These are phyloP conservation scores for Xylocampa areola DNA, from an alignment of 2,888 invertebrate genomes.

Conservation along the genomic window DNA sequence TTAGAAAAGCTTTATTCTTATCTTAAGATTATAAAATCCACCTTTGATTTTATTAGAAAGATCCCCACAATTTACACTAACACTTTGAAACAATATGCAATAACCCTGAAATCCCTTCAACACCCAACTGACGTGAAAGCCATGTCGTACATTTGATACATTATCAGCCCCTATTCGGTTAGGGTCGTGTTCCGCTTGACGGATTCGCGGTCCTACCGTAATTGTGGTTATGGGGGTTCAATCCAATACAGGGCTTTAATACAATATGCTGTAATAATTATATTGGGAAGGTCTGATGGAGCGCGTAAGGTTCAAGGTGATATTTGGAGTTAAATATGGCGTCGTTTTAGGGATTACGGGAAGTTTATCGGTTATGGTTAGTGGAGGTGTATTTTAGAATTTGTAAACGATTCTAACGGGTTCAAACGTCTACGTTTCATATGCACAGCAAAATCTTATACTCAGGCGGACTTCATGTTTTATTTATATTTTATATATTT, in stretches of 20 bases:
- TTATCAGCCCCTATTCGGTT: conserved; percentile 53
- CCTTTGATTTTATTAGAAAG: too few species aligned
- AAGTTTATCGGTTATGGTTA: neutral
- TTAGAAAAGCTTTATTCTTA: too few species aligned
- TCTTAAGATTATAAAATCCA: too few species aligned
- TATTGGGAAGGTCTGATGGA: conserved; percentile 15
- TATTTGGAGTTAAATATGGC: neutral
- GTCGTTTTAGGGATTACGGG: neutral
- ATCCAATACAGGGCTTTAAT: conserved; percentile 36
- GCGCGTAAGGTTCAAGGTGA: conserved; percentile 8
- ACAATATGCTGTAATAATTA: conserved; percentile 35
- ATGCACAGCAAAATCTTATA: too few species aligned
- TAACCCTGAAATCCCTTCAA: conserved; percentile 20
- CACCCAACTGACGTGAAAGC: conserved; percentile 24
- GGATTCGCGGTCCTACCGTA: conserved; percentile 55
- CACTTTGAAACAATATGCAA: neutral
- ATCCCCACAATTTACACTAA: neutral
- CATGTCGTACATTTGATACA: conserved; percentile 42
- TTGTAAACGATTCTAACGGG: too few species aligned
- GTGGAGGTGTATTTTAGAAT: neutral
- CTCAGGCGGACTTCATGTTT: too few species aligned
- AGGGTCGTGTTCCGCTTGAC: conserved; percentile 52
- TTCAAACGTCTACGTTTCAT: too few species aligned
- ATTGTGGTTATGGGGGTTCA: conserved; percentile 55
- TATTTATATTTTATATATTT: too few species aligned